phyloP scores from a whole-genome alignment of 2,113 vertebrate species.

The Mirza zaza region DNA sequence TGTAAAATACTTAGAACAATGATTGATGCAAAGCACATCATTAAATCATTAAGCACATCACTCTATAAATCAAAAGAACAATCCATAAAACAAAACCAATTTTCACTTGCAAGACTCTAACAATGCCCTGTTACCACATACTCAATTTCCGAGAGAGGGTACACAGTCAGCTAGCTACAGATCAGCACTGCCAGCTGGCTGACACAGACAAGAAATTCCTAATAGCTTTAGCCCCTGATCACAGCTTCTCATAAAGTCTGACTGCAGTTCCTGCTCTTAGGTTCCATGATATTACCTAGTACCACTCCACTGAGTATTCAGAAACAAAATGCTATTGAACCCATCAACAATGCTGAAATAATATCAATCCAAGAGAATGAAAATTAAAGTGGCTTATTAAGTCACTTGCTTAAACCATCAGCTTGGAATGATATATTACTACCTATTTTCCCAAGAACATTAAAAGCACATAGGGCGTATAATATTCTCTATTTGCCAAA shows the following conservation, averaged over 20 bases:
- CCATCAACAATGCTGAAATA: not conserved
- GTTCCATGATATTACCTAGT: not conserved
- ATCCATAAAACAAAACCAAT: too few relatives aligned
- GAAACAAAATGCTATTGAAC: not conserved
- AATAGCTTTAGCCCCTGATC: not conserved
- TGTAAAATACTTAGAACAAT: not conserved
- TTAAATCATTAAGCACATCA: not conserved
- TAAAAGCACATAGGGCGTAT: not conserved
- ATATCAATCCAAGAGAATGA: not conserved
- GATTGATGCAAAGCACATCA: not conserved
- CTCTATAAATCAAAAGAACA: not conserved
- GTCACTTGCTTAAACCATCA: not conserved
- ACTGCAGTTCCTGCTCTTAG: not conserved
- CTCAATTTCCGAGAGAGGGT: not conserved
- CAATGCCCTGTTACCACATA: not conserved
- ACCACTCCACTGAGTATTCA: not conserved
- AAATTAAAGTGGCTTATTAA: not conserved
- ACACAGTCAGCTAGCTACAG: fast-evolving
- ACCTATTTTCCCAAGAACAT: not conserved
- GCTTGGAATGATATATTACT: not conserved
- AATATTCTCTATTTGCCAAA: not conserved
- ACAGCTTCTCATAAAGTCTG: not conserved
- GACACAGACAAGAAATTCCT: not conserved
- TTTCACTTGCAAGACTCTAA: not conserved
- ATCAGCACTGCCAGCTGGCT: not conserved